phyloP scores from a whole-genome alignment of 2,888 invertebrate species.

The Seira sanloemensis region DNA sequence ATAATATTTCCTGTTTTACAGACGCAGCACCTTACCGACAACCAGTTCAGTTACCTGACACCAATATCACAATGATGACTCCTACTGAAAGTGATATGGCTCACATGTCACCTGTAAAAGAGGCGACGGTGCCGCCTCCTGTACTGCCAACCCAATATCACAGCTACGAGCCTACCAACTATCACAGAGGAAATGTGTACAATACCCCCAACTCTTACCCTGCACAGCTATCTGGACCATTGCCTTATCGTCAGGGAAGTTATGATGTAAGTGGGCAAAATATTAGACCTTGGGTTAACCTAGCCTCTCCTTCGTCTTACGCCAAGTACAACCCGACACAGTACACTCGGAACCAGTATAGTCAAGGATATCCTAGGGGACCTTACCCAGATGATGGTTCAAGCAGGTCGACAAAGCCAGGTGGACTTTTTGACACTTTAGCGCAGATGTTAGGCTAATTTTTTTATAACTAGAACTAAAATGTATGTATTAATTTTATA shows the following conservation, averaged over 20 bases:
- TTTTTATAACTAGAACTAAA: too few species aligned
- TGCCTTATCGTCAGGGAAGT: slow-evolving; percentile 19
- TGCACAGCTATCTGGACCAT: slow-evolving; percentile 20
- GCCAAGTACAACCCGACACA: slow-evolving; percentile 31
- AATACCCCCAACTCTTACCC: slow-evolving; percentile 30
- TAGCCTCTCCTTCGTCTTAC: slow-evolving; percentile 24
- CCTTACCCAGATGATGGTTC: slow-evolving; percentile 10
- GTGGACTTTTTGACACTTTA: slow-evolving; percentile 42
- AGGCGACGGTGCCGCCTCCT: slow-evolving; percentile 48
- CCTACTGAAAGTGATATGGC: not conserved
- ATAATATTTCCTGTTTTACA: slow-evolving; percentile 1
- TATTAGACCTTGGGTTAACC: slow-evolving; percentile 43
- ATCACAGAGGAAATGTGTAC: slow-evolving; percentile 47
- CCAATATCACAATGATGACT: slow-evolving; percentile 34
- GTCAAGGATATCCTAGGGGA: slow-evolving; percentile 24
- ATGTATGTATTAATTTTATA: too few species aligned
- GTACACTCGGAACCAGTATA: not conserved
- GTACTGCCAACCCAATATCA: slow-evolving; percentile 62
- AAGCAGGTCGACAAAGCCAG: slow-evolving; percentile 16
- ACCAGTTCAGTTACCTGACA: slow-evolving; percentile 63
- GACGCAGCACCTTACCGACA: slow-evolving; percentile 38
- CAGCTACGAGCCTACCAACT: slow-evolving; percentile 58
- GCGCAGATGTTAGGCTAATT: slow-evolving; percentile 28
- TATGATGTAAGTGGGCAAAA: slow-evolving; percentile 32
- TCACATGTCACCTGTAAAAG: not conserved